Conservation (phyloP, 1,140 invertebrate species). For the Pogonomyrmex barbatus region DNA sequence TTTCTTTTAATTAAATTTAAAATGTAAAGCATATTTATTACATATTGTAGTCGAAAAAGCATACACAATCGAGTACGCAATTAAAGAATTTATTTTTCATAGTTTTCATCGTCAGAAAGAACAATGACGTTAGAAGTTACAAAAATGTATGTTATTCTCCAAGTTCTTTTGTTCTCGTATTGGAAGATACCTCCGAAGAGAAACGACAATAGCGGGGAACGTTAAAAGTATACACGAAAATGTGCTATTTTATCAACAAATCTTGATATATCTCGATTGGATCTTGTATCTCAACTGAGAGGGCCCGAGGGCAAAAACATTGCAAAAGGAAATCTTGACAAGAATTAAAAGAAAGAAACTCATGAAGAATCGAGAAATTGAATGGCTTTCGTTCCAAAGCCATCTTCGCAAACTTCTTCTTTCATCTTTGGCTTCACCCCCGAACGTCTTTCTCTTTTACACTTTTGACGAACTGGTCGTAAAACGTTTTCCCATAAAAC, state of each 20-base stretch:
- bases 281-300: conserved; percentile 25
- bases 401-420: conserved; percentile 53
- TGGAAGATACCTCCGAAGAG: conserved; percentile 3
- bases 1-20: not conserved
- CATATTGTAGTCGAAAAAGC: not conserved
- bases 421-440: conserved; percentile 42
- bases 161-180: conserved; percentile 23
- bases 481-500: conserved; percentile 67
- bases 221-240: conserved; percentile 48
- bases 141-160: conserved; percentile 24
- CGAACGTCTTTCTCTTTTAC: conserved; percentile 20
- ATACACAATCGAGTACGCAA: not conserved
- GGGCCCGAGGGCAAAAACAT: not conserved
- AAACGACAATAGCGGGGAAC: conserved; percentile 6
- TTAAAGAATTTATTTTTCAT: conserved; percentile 17
- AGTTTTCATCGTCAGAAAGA: conserved; percentile 15
- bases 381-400: conserved; percentile 54
- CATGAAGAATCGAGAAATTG: conserved; percentile 42
- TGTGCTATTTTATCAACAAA: conserved; percentile 51
- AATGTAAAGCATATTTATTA: not conserved
- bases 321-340: not conserved
- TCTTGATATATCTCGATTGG: conserved; percentile 40
- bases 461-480: conserved; percentile 49
- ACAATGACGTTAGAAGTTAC: conserved; percentile 20
- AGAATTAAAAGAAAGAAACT: conserved; percentile 61